A percentile compares a stretch with the other conserved stretches of the same genome.
phyloP scores from a whole-genome alignment of 2,888 invertebrate species.

The Diaprepes abbreviatus region DNA sequence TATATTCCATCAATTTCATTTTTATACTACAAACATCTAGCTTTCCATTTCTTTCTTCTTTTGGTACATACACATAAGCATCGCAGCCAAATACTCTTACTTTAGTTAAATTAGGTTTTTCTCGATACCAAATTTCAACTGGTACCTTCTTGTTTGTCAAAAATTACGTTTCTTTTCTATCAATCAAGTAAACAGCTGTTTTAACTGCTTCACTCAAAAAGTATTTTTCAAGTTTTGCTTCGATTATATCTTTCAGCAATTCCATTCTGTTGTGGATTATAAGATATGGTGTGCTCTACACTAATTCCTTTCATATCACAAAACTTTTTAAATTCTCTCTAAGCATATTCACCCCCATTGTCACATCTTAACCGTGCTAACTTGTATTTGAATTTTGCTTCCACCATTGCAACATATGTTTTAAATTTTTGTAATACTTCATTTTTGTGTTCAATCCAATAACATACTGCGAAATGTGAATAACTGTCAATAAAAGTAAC shows the following conservation, averaged over 20 bases:
- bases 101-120: background rate
- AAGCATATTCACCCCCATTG: slow-evolving; percentile 48
- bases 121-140: background rate
- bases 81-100: background rate
- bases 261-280: slow-evolving; percentile 50
- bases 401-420: slow-evolving; percentile 23
- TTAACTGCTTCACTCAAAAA: slow-evolving; percentile 49
- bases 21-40: no score
- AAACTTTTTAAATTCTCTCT: slow-evolving; percentile 44
- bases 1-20: no score
- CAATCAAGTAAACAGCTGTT: slow-evolving; percentile 33
- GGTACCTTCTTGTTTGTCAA: background rate
- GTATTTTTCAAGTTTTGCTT: slow-evolving; percentile 36
- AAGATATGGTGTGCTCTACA: slow-evolving; percentile 44
- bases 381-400: slow-evolving; percentile 32
- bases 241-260: slow-evolving; percentile 47
- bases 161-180: slow-evolving; percentile 16
- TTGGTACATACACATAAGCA: no score
- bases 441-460: slow-evolving; percentile 32
- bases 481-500: slow-evolving; percentile 44
- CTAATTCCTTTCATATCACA: slow-evolving; percentile 48
- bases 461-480: slow-evolving; percentile 35
- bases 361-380: slow-evolving; percentile 36
- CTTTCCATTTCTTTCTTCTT: no score
- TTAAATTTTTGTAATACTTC: no score